A percentile compares a stretch with the other conserved stretches of the same genome.
Evolutionary conservation across 2,888 invertebrate genomes (phyloP).

Genomic region (Achlya flavicornis): DNA sequence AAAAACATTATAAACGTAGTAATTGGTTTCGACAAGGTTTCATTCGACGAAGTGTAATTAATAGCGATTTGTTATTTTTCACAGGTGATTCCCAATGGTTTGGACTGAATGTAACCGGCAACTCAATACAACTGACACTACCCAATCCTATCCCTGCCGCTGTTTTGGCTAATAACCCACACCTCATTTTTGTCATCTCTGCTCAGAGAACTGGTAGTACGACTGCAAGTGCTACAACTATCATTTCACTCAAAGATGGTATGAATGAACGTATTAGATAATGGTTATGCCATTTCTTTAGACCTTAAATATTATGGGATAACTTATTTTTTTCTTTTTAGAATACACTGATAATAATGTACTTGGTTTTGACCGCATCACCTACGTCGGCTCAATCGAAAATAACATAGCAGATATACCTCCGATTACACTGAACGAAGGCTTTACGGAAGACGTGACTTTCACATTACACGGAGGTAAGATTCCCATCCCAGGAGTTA

Average conservation of each 20-base stretch:
- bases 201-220: slow-evolving; percentile 34
- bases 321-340: slow-evolving; percentile 17
- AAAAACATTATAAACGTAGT: too few species aligned
- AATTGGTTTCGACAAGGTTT: too few species aligned
- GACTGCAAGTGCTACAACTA: slow-evolving; percentile 32
- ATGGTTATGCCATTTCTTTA: neutral
- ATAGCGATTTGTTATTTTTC: slow-evolving; percentile 17
- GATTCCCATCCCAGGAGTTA: neutral
- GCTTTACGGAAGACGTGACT: slow-evolving; percentile 30
- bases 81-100: slow-evolving; percentile 36
- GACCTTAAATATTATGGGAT: too few species aligned
- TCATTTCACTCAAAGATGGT: slow-evolving; percentile 35
- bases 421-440: slow-evolving; percentile 36
- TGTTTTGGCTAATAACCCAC: slow-evolving; percentile 36
- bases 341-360: slow-evolving; percentile 21
- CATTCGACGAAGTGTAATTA: too few species aligned
- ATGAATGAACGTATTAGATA: slow-evolving; percentile 14
- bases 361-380: slow-evolving; percentile 35
- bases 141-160: slow-evolving; percentile 35
- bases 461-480: slow-evolving; percentile 41
- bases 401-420: slow-evolving; percentile 23
- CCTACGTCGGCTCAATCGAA: slow-evolving; percentile 37
- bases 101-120: slow-evolving; percentile 20
- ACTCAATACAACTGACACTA: slow-evolving; percentile 26
- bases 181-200: slow-evolving; percentile 33